Evolutionary conservation across 2,113 vertebrate species (phyloP).

Genomic region (Eulemur macaco): DNA sequence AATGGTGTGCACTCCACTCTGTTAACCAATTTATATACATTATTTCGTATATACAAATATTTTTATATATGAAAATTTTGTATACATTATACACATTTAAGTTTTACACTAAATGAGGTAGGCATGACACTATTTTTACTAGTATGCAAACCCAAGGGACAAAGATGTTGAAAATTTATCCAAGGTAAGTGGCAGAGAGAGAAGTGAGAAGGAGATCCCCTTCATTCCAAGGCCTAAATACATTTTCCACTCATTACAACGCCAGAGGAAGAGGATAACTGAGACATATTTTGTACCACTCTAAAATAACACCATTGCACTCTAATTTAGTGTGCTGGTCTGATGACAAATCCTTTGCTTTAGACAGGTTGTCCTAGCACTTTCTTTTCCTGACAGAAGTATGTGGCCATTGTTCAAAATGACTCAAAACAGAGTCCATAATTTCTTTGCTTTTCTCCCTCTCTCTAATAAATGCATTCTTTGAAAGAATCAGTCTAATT

Average conservation of each 20-base stretch:
- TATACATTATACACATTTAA: neutral
- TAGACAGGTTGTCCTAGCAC: neutral
- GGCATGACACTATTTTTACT: neutral
- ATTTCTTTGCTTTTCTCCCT: neutral
- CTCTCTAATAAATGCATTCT: neutral
- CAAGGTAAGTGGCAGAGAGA: neutral
- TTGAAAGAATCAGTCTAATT: neutral
- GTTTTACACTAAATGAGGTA: neutral
- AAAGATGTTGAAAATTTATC: neutral
- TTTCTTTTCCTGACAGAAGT: conserved; percentile 32
- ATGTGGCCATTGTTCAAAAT: neutral
- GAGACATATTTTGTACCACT: neutral
- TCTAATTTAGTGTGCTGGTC: neutral
- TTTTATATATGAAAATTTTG: too few species aligned
- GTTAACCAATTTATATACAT: neutral
- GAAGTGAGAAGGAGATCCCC: neutral
- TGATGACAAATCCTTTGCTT: neutral
- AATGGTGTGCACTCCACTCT: neutral
- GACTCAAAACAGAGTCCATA: neutral
- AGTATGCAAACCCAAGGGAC: neutral
- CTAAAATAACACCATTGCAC: neutral
- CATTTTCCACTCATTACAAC: neutral
- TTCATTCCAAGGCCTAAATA: neutral
- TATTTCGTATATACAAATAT: neutral
- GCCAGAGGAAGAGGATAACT: neutral